Conservation (phyloP, 2,888 invertebrate genomes). For the Taphrorychus bicolor region DNA sequence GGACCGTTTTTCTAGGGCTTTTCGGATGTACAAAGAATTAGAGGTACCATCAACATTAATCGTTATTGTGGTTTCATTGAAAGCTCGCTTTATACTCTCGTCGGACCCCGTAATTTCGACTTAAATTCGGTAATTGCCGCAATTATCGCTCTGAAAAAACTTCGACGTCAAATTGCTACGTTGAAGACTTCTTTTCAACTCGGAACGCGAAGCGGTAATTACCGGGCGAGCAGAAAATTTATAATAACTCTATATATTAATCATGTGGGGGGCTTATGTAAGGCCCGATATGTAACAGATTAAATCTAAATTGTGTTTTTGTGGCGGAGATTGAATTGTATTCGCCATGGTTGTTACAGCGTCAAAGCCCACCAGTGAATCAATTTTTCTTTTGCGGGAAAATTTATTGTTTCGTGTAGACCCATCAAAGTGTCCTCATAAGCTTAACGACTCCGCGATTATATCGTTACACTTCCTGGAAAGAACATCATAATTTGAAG, state of each 20-base stretch:
- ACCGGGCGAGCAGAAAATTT: slow-evolving; percentile 23
- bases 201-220: slow-evolving; percentile 16
- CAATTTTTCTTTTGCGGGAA: neutral
- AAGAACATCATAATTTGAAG: slow-evolving; percentile 20
- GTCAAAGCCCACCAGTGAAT: neutral
- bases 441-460: neutral
- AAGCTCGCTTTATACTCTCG: slow-evolving; percentile 10
- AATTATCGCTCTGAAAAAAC: slow-evolving; percentile 25
- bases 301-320: slow-evolving; percentile 7
- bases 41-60: too few relatives aligned
- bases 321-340: neutral
- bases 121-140: slow-evolving; percentile 25
- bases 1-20: too few relatives aligned
- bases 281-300: slow-evolving; percentile 3
- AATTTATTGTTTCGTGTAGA: neutral
- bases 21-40: too few relatives aligned
- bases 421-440: neutral
- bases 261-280: slow-evolving; percentile 27
- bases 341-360: neutral
- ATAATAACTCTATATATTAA: slow-evolving; percentile 27
- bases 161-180: slow-evolving; percentile 20
- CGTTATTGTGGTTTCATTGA: slow-evolving; percentile 2
- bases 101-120: slow-evolving; percentile 15
- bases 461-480: slow-evolving; percentile 15
- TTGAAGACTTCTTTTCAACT: slow-evolving; percentile 3